Base-by-base conservation (phyloP, 2,113 vertebrate species). In the Osmerus mordax region DNA sequence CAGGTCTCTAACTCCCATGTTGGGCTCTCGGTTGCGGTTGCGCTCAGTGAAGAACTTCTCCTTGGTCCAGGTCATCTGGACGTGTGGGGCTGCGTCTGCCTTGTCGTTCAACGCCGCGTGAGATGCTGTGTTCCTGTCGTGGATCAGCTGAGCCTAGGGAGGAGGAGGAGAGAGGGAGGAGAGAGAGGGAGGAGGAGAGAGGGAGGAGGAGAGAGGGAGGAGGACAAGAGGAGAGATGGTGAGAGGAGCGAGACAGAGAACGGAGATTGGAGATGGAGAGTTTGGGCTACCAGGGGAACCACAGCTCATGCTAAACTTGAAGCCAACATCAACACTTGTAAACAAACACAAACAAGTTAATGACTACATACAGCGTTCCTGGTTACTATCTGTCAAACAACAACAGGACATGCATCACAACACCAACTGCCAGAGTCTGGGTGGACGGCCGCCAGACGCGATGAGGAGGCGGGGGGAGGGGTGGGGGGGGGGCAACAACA, bases 61-160 rank as follows among this genome's bases (percentile, higher is more conserved):
- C 89, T 96, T 97, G 9, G 97, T 99, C 97, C 97, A 99, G 28
- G 97, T 99, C 96, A 98, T 98, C 53, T 99, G 96, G 56, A 97
- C 94, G 15, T 98, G 96, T 0, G 93, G 93, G 0, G 79, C 69
- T 5, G 82, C 60, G 11, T 92, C 79, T 0, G 88, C 75, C 71
- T 91, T 91, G 71, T 91, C 89, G 0, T 89, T 90, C 1, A 87
- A 67, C 0, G 90, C 18, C 0, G 91, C 85, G 18, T 92, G 95
- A 0, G 96, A 93, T 0, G 94, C 95, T 0, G 95, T 98, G 86
- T 98, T 98, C 84, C 94, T 92, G 88, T 99, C 96, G 0, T 98
- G 96, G 82, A 98, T 97, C 51, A 98, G 92, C 83, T 98, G 97
- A 14, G 96, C 96, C 96, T 99, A 76, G 69, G 19, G 28, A 16